Base-by-base conservation (phyloP, 2,888 invertebrate genomes). In the Alloplasta piceator region DNA sequence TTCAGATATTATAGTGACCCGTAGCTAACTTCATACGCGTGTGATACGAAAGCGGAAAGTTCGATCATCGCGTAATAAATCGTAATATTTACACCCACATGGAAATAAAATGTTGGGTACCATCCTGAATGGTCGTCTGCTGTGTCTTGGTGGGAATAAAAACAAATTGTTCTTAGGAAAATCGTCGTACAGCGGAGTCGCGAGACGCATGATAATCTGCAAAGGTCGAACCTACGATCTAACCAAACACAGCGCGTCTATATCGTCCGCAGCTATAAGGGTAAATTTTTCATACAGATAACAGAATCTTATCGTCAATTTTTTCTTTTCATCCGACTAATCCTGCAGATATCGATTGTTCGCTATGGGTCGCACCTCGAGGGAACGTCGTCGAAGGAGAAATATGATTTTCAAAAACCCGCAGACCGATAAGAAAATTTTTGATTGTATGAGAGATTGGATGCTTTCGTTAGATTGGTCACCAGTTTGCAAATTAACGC, bases 351-450 rank as follows among this genome's bases (percentile, higher is more conserved):
- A 50, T 78, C 50, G 39, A 52, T 48, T 46, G n/a, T 46, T 63
- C 12, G 78, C 80, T 74, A 91, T 91, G 91, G 91, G 91, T 80
- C 89, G 90, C 80, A 88, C 90, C 5, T 78, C 83, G 78, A 88
- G 90, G 84, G 88, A 89, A 82, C 90, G 89, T 71, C 80, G 60
- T 50, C 83, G 67, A 71, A 89, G 85, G 85, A 87, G 82, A 82
- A 85, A 83, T 60, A 73, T 83, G 68, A 60, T n/a, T 73, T 72
- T 77, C 46, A 73, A 71, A 79, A 80, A 85, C 60, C 75, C 74
- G 72, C 46, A 74, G 58, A 61, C 74, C 12, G 82, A 86, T 39
- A 82, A 78, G 41, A 78, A 83, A 36, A 68, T 81, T 80, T 74
- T 87, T 58, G 73, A 64, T 55, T 79, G 76, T 52, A 85, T 91